Evolutionary conservation across 2,888 invertebrate species (phyloP), one percentile per base, ranked within the genome.

Genomic region (Cheilosia scutellata): DNA sequence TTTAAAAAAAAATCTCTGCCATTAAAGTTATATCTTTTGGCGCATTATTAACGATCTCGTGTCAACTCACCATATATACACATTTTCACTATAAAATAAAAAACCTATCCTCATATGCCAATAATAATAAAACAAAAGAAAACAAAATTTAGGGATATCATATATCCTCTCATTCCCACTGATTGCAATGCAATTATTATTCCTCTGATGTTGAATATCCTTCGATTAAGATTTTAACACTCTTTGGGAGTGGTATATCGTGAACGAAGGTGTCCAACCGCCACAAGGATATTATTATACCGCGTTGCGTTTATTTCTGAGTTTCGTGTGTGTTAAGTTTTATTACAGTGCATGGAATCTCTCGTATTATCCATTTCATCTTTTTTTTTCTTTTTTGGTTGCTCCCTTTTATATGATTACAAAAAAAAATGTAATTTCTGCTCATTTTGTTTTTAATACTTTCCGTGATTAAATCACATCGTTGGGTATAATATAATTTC

Each of bases 171-270:
- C 65, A 60, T 66, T 83, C 78, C 72, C 33, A 20, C 44, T 62
- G 78, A 83, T 78, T 78, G 78, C 66, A 83, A 72, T 83, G 72
- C 72, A 83, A 74, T 78, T 83, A 83, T 78, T 83, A 83, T 78
- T 42, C 72, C 72, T 60, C 71, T 72, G 72, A 78, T 78, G 62
- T 83, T 66, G 65, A 78, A 78, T 83, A 55, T 55, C 66, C 66
- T 68, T 55, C 66, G 66, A 68, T 68, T 68, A 68, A 68, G 66
- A 68, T 68, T 68, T 68, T 68, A 68, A 68, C 66, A 68, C 66
- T 55, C 66, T 16, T 16, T 42, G 66, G 66, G 66, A 42, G 66
- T 53, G 66, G 42, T 53, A 47, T 20, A 9, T 4, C 37, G 2
- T 11, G 55, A 16, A 4, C 2, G 25, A 31, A 13, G n/a, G 55